Evolutionary conservation across 1,140 invertebrate species (phyloP).

Genomic region (Sminthurinus signatus): DNA sequence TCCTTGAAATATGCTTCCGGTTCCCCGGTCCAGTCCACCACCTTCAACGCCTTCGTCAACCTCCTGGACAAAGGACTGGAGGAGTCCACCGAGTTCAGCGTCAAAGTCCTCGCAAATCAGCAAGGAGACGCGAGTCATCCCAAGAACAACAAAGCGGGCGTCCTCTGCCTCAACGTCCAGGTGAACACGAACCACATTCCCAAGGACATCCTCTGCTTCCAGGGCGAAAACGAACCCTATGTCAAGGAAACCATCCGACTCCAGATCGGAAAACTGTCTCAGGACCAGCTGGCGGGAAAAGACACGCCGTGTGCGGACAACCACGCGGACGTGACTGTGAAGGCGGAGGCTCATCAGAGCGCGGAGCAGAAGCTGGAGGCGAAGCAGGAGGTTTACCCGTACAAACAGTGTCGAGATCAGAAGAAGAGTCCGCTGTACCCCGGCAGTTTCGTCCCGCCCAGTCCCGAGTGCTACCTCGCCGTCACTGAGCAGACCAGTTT

Average conservation of each 20-base stretch:
- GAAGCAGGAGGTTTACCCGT: conserved; percentile 19
- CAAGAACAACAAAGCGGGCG: background rate
- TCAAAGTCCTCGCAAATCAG: background rate
- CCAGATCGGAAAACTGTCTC: conserved; percentile 17
- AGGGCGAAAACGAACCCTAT: conserved; percentile 26
- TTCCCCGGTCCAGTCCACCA: too few relatives aligned
- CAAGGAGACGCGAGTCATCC: background rate
- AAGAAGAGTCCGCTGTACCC: conserved; percentile 26
- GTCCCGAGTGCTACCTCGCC: conserved; percentile 24
- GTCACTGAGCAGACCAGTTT: conserved; percentile 33
- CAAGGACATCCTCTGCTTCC: conserved; percentile 15
- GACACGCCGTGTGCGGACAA: conserved; percentile 19
- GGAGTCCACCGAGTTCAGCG: too few relatives aligned
- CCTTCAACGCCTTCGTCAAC: too few relatives aligned
- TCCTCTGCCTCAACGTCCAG: background rate
- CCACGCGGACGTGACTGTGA: conserved; percentile 17
- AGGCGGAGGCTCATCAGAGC: conserved; percentile 13
- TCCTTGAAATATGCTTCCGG: too few relatives aligned
- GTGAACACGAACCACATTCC: background rate
- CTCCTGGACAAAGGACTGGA: too few relatives aligned
- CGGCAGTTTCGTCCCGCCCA: conserved; percentile 34
- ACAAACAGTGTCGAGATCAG: conserved; percentile 33
- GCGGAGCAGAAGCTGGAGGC: conserved; percentile 8
- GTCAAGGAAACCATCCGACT: conserved; percentile 18
- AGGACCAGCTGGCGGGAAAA: conserved; percentile 8